Percentiles rank a stretch among this genome's conserved stretches.
Evolutionary conservation across 2,113 vertebrate genomes (phyloP).

Genomic region (Illadopsis cleaveri): DNA sequence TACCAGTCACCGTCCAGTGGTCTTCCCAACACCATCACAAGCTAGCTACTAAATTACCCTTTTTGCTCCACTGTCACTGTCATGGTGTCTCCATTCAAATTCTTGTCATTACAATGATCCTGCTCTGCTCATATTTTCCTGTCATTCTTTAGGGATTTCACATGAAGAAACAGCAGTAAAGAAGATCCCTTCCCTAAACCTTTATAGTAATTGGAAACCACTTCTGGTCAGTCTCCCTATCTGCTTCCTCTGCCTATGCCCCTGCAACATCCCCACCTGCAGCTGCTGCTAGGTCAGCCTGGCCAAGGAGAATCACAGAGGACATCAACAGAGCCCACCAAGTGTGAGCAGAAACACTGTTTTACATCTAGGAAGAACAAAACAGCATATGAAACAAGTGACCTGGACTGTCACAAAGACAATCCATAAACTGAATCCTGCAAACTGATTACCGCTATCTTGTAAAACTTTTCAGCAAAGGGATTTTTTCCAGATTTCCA

Average conservation of each 20-base stretch:
- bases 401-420: neutral
- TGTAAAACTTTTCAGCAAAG: neutral
- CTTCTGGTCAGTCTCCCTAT: neutral
- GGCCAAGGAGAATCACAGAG: neutral
- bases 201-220: neutral
- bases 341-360: accelerated
- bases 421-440: neutral
- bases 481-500: neutral
- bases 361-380: neutral
- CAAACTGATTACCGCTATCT: neutral
- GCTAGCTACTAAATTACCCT: neutral
- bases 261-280: neutral
- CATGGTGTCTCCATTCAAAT: neutral
- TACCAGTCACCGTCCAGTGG: accelerated
- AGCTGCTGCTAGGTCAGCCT: neutral
- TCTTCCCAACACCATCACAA: neutral
- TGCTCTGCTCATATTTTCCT: neutral
- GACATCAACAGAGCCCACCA: neutral
- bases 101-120: neutral
- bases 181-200: neutral
- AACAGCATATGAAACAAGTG: neutral
- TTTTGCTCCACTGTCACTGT: neutral
- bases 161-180: neutral
- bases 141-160: neutral
- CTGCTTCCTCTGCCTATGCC: neutral